Evolutionary conservation across 2,797 vertebrate genomes (phyloP).

Genomic region (Pipistrellus pipistrellus): DNA sequence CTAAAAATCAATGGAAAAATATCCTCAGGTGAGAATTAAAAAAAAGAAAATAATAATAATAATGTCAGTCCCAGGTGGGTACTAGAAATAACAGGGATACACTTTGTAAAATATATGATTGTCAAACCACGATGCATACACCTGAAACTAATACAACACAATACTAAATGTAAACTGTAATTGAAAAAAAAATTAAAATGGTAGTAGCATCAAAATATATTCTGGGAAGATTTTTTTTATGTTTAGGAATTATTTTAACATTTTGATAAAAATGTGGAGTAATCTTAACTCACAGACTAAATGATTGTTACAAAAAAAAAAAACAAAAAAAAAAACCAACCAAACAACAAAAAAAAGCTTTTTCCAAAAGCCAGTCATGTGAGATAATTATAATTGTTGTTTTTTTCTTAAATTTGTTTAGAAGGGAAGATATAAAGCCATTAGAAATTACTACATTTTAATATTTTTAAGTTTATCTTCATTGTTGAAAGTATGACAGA

Average conservation of each 20-base stretch:
- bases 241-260: slow-evolving; percentile 1
- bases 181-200: not conserved
- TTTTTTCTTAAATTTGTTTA: not conserved
- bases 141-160: not conserved
- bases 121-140: not conserved
- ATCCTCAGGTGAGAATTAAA: too few relatives aligned
- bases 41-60: too few relatives aligned
- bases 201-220: not conserved
- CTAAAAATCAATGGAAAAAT: too few relatives aligned
- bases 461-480: not conserved
- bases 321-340: too few relatives aligned
- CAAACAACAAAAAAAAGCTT: not conserved
- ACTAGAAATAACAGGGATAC: not conserved
- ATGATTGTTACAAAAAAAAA: slow-evolving; percentile 45
- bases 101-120: not conserved
- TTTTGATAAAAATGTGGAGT: slow-evolving; percentile 53
- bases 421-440: not conserved
- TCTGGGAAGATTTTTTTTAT: not conserved
- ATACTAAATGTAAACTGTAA: not conserved
- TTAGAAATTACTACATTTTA: not conserved
- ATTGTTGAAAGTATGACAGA: too few relatives aligned
- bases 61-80: not conserved
- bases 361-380: not conserved
- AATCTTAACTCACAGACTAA: slow-evolving; percentile 15
- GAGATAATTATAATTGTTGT: not conserved